phyloP scores from a whole-genome alignment of 2,113 vertebrate genomes.

The Chloropsis hardwickii region DNA sequence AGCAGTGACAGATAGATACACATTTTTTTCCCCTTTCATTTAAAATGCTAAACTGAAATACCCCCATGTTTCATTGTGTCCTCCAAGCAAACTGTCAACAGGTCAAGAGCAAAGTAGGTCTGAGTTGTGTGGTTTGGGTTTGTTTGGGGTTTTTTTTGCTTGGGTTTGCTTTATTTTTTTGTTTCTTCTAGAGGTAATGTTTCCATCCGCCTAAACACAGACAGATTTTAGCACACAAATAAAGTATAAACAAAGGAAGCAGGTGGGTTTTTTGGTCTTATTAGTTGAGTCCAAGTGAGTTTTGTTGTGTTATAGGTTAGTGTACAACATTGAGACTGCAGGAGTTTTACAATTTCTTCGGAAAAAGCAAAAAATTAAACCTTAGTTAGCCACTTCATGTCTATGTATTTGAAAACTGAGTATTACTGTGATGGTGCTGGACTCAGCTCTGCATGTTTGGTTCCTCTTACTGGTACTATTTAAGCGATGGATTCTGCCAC shows the following conservation, averaged over 20 bases:
- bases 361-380: neutral
- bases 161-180: neutral
- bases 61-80: neutral
- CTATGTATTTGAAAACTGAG: neutral
- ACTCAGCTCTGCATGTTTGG: neutral
- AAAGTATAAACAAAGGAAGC: neutral
- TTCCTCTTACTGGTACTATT: neutral
- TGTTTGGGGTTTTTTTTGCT: neutral
- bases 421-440: neutral
- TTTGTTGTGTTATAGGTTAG: neutral
- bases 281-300: neutral
- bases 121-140: neutral
- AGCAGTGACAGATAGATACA: neutral
- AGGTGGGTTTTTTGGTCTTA: neutral
- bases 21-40: fast-evolving
- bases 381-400: neutral
- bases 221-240: neutral
- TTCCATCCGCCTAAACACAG: fast-evolving
- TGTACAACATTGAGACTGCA: neutral
- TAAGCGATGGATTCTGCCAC: neutral
- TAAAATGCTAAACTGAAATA: neutral
- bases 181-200: neutral
- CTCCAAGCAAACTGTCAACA: neutral
- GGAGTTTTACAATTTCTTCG: neutral
- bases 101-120: neutral